phyloP scores from a whole-genome alignment of 2,797 vertebrate genomes.

The Ciconia nigra region DNA sequence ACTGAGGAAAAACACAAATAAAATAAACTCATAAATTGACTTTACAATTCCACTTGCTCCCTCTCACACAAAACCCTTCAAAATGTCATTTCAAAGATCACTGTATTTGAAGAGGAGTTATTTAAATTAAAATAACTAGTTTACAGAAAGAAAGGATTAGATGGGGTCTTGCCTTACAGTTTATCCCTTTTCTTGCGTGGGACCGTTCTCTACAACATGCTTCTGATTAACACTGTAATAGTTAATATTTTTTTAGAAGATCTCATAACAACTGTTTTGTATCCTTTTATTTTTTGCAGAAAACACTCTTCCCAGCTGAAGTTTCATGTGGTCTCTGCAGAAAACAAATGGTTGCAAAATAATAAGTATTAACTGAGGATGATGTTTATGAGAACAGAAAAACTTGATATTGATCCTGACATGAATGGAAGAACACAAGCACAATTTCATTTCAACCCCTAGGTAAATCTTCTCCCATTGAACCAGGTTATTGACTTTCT shows the following conservation, averaged over 20 bases:
- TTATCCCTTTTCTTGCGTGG: not conserved
- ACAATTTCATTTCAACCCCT: not conserved
- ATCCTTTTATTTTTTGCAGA: not conserved
- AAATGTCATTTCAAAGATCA: slow-evolving; percentile 4
- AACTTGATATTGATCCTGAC: not conserved
- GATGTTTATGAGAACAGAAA: not conserved
- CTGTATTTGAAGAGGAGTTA: not conserved
- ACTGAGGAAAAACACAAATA: not conserved
- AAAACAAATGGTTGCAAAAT: not conserved
- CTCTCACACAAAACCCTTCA: not conserved
- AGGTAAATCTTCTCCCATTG: not conserved
- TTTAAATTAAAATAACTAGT: not conserved
- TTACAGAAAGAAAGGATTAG: not conserved
- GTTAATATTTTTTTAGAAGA: not conserved
- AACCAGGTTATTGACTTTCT: not conserved
- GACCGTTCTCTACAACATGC: not conserved
- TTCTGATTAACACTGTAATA: not conserved
- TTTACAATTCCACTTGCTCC: not conserved
- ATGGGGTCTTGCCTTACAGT: not conserved
- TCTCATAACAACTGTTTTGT: not conserved
- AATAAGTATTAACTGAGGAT: not conserved
- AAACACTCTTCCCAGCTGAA: not conserved
- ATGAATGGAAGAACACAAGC: not conserved
- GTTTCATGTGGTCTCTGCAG: not conserved
- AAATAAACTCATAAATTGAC: not conserved